These are phyloP conservation scores for Chionoecetes opilio DNA, from an alignment of 1,140 invertebrate genomes.

Conservation along the genomic window DNA sequence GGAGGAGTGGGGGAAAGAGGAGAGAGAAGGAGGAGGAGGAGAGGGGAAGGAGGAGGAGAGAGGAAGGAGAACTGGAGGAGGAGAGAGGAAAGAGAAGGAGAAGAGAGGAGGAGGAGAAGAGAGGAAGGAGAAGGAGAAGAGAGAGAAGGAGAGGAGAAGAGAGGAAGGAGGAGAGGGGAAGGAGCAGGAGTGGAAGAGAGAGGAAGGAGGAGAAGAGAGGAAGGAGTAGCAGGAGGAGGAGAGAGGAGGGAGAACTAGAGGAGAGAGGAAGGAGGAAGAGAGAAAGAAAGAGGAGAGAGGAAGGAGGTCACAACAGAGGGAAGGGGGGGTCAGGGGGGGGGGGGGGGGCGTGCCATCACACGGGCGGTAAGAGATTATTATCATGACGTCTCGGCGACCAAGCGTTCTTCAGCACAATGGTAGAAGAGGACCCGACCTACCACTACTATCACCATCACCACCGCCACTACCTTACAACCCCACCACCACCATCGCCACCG, in stretches of 20 bases:
- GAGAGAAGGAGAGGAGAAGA: not conserved
- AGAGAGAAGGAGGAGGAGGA: not conserved
- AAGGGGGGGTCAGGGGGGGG: not conserved
- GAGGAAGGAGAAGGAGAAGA: not conserved
- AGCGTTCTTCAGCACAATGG: constrained; percentile 45
- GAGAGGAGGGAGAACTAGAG: constrained; percentile 45
- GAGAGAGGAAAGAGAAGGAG: not conserved
- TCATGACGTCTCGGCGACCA: constrained; percentile 63
- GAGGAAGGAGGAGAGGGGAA: too few relatives aligned
- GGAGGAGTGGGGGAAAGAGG: not conserved
- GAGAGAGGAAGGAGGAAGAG: not conserved
- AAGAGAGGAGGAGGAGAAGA: not conserved
- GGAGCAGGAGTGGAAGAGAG: constrained; percentile 48
- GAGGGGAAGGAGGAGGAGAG: not conserved
- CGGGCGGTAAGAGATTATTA: constrained; percentile 66
- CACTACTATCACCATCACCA: not conserved
- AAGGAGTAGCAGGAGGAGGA: not conserved
- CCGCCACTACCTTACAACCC: not conserved
- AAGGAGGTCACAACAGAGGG: constrained; percentile 6
- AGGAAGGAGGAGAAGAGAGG: not conserved
- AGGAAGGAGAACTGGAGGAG: too few relatives aligned
- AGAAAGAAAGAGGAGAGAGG: not conserved
- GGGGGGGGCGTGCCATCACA: constrained; percentile 37
- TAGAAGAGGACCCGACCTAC: not conserved
- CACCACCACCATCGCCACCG: too few relatives aligned